Percentiles rank a stretch among this genome's conserved stretches.
phyloP scores from a whole-genome alignment of 2,113 vertebrate species.

The Uropsilus gracilis region DNA sequence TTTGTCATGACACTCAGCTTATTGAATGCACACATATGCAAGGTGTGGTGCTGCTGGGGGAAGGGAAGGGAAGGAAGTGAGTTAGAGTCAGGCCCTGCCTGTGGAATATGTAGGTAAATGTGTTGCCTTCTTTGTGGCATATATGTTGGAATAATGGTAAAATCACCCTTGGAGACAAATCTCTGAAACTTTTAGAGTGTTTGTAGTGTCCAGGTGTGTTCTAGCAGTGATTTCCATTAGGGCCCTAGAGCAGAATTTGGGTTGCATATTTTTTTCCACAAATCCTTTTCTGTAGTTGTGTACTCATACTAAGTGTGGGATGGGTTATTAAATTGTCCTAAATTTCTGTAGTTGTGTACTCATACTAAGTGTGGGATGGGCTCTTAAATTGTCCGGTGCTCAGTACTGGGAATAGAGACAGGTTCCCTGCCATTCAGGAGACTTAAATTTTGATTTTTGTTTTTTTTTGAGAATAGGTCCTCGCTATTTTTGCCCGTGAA shows the following conservation, averaged over 20 bases:
- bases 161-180: not conserved
- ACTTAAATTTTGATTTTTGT: not conserved
- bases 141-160: not conserved
- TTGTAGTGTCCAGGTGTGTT: not conserved
- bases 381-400: not conserved
- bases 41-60: conserved; percentile 29
- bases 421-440: not conserved
- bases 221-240: conserved; percentile 30
- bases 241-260: conserved; percentile 26
- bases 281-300: not conserved
- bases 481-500: too few species aligned
- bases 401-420: not conserved
- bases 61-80: not conserved
- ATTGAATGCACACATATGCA: conserved; percentile 4
- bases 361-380: not conserved
- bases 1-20: not conserved
- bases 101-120: not conserved
- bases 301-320: not conserved
- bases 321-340: not conserved
- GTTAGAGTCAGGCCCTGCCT: not conserved
- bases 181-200: conserved; percentile 10
- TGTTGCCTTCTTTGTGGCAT: not conserved
- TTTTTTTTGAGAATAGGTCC: too few species aligned
- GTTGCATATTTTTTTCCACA: not conserved
- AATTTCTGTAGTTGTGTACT: not conserved